Evolutionary conservation across 23 tunicate species (phyloP).

Genomic region (Styela clava): DNA sequence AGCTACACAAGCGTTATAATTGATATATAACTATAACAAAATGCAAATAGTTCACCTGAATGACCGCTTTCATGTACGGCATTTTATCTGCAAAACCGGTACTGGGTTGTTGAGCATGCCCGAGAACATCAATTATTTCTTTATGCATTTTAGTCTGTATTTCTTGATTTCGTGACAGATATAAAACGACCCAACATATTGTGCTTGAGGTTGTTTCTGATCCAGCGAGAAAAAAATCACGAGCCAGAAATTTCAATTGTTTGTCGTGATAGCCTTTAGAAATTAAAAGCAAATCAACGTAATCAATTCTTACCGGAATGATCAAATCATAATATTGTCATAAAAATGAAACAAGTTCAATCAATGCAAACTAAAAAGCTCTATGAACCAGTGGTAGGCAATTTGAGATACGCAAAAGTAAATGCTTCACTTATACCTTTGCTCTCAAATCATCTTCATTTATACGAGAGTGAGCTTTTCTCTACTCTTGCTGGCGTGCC

Average conservation of each 20-base stretch:
- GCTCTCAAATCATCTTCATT: no score
- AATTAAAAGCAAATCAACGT: neutral
- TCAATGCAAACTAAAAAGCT: no score
- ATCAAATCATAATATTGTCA: no score
- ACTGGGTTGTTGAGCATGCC: constrained; percentile 21
- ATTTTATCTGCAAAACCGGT: constrained; percentile 32
- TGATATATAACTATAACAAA: no score
- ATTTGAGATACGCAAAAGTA: no score
- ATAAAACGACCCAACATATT: constrained; percentile 33
- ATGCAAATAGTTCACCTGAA: constrained; percentile 57
- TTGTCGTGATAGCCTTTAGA: neutral
- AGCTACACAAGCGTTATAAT: no score
- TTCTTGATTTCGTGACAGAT: constrained; percentile 33
- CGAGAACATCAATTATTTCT: constrained; percentile 41
- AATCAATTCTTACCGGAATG: no score
- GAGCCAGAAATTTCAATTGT: neutral
- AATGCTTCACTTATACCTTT: no score
- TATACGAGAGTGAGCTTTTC: no score
- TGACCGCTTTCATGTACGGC: constrained; percentile 49
- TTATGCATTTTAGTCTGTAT: constrained; percentile 40
- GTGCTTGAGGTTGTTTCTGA: constrained; percentile 52
- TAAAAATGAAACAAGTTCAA: no score
- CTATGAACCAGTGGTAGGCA: no score
- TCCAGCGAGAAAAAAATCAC: constrained; percentile 58
- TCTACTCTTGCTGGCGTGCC: no score